phyloP scores from a whole-genome alignment of 2,888 invertebrate species.

The Melipona beecheii region DNA sequence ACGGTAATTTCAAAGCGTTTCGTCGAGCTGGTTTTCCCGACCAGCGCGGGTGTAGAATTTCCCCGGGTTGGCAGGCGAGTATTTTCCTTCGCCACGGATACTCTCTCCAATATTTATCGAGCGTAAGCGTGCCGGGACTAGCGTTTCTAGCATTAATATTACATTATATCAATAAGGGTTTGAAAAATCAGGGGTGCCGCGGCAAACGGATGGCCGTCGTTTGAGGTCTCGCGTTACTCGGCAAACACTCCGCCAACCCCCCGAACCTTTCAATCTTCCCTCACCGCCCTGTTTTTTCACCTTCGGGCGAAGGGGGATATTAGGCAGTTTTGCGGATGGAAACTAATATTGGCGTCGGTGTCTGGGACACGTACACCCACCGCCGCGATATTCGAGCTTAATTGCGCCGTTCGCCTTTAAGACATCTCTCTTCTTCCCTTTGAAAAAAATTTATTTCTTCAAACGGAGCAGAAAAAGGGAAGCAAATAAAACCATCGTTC shows the following conservation, averaged over 20 bases:
- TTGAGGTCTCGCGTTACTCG: conserved; percentile 81
- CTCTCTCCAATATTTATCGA: conserved; percentile 69
- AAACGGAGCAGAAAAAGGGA: too few species aligned
- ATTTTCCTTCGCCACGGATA: conserved; percentile 63
- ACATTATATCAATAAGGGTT: conserved; percentile 75
- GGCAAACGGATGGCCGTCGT: conserved; percentile 74
- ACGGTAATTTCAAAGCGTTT: neutral
- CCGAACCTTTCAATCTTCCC: conserved; percentile 65
- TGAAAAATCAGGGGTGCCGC: conserved; percentile 74
- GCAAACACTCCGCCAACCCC: conserved; percentile 77
- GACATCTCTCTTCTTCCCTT: neutral
- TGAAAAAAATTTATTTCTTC: too few species aligned
- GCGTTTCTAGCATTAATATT: conserved; percentile 72
- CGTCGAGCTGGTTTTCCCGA: neutral
- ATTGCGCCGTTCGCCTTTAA: conserved; percentile 31
- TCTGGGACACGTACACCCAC: conserved; percentile 42
- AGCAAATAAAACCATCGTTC: too few species aligned
- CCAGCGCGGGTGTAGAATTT: conserved; percentile 16
- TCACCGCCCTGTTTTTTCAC: conserved; percentile 67
- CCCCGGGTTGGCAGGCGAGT: neutral
- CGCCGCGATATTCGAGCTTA: conserved; percentile 44
- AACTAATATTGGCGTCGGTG: conserved; percentile 55
- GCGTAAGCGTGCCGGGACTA: conserved; percentile 71
- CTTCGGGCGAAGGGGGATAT: conserved; percentile 71
- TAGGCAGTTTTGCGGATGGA: conserved; percentile 58